These are phyloP conservation scores for Harpegnathos saltator DNA, from an alignment of 1,140 invertebrate species.

Conservation along the genomic window DNA sequence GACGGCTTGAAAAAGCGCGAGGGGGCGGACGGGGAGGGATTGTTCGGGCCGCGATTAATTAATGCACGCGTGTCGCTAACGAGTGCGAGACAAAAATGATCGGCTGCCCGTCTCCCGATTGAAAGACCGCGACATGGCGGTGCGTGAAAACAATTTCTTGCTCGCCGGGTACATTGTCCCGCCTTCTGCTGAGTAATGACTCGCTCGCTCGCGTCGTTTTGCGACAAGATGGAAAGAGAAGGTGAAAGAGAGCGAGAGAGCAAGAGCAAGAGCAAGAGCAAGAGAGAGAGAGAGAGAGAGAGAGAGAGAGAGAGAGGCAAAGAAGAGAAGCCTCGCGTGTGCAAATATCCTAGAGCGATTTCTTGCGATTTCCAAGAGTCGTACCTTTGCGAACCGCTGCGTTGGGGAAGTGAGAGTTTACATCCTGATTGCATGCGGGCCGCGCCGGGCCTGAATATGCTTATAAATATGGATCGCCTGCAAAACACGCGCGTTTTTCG, in stretches of 20 bases:
- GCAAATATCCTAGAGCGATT: constrained; percentile 48
- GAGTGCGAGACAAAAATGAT: constrained; percentile 71
- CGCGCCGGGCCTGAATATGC: constrained; percentile 27
- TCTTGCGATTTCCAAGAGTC: constrained; percentile 46
- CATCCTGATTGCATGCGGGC: constrained; percentile 43
- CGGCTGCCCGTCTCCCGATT: constrained; percentile 62
- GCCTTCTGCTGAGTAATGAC: constrained; percentile 71
- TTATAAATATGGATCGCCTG: constrained; percentile 19
- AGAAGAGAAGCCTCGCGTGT: constrained; percentile 10
- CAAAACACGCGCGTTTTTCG: neutral
- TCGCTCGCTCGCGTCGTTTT: constrained; percentile 24
- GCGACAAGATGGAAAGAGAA: constrained; percentile 27
- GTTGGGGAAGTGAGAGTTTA: constrained; percentile 39
- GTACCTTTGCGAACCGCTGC: constrained; percentile 3
- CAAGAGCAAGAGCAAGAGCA: constrained; percentile 13
- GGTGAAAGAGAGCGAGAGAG: neutral
- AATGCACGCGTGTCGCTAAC: constrained; percentile 73
- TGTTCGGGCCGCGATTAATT: constrained; percentile 67
- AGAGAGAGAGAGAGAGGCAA: constrained; percentile 32
- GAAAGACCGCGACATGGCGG: constrained; percentile 39
- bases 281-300: too few species aligned
- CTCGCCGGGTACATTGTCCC: constrained; percentile 59
- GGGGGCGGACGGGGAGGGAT: constrained; percentile 6
- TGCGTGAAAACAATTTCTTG: constrained; percentile 72
- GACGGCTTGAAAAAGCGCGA: neutral